These are phyloP conservation scores for Regulus satrapa DNA, from an alignment of 2,113 vertebrate genomes.

Conservation along the genomic window DNA sequence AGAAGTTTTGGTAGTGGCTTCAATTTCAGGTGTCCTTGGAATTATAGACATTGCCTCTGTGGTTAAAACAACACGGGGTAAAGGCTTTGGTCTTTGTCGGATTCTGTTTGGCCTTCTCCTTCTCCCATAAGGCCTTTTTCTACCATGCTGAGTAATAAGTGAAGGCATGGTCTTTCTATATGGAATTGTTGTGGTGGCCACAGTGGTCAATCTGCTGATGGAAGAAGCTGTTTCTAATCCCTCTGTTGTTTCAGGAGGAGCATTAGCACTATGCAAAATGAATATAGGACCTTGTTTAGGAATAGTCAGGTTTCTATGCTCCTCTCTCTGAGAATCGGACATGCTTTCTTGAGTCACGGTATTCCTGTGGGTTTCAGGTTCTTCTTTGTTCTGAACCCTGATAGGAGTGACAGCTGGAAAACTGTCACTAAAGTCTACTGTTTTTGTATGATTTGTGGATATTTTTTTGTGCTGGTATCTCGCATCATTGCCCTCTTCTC, in stretches of 20 bases:
- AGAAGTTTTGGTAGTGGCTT: background rate
- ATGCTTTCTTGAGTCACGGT: background rate
- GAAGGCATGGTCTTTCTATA: background rate
- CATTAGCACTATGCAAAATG: background rate
- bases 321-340: background rate
- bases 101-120: conserved; percentile 73
- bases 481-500: background rate
- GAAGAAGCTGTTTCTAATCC: background rate
- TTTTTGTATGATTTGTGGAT: background rate
- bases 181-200: background rate
- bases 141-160: conserved; percentile 40
- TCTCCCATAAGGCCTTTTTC: conserved; percentile 70
- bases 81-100: conserved; percentile 52
- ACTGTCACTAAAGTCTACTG: background rate
- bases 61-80: background rate
- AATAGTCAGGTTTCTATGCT: background rate
- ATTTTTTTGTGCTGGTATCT: background rate
- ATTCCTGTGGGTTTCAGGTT: background rate
- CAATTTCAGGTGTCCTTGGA: background rate
- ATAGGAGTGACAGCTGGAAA: background rate
- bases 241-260: background rate
- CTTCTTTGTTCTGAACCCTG: background rate
- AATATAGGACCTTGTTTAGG: background rate
- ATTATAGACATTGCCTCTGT: background rate
- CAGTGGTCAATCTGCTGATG: background rate